Evolutionary conservation across 2,888 invertebrate species (phyloP), one percentile per base, ranked within the genome.

Genomic region (Drosophila prostipennis): DNA sequence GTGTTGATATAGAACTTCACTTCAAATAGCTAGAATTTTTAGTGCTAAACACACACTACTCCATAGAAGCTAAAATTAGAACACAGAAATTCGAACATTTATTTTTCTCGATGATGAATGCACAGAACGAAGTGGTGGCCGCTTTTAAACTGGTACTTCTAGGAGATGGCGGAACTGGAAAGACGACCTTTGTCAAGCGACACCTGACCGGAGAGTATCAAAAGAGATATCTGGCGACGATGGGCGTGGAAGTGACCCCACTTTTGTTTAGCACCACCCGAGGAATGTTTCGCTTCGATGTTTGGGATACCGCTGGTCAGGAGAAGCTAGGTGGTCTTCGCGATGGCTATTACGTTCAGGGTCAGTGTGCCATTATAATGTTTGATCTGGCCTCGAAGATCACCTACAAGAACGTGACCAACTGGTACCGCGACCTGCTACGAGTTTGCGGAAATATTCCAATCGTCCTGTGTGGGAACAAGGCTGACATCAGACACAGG

Each of bases 141-240:
- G 11, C 23, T 0, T 43, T 43, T 23, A 43, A 43, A 6, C 3
- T 23, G 7, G 6, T 43, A 13, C 19, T 43, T 6, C 6, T 43
- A 1, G 99, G 99, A 49, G 99, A 99, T 92, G 99, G 99, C 90
- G 99, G 99, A 93, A 99, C 99, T 78, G 99, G 99, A 37, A 99
- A 99, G 93, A 99, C 99, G 6, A 99, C 99, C 45, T 99, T 99
- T 91, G 99, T 99, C 46, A 99, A 99, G 93, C 95, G 99, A 75
- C 99, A 99, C 93, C 95, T 99, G 93, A 99, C 99, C 88, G 99
- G 99, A 92, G 99, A 99, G 93, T 99, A 99, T 92, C 99, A 99
- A 93, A 99, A 99, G 93, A 98, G 98, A 93, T 99, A 99, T 92
- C 99, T 99, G 75, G 99, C 99, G 45, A 99, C 99, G 37, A 94